Conservation (phyloP, 2,888 invertebrate species). For the Nipponacmea schrenckii region DNA sequence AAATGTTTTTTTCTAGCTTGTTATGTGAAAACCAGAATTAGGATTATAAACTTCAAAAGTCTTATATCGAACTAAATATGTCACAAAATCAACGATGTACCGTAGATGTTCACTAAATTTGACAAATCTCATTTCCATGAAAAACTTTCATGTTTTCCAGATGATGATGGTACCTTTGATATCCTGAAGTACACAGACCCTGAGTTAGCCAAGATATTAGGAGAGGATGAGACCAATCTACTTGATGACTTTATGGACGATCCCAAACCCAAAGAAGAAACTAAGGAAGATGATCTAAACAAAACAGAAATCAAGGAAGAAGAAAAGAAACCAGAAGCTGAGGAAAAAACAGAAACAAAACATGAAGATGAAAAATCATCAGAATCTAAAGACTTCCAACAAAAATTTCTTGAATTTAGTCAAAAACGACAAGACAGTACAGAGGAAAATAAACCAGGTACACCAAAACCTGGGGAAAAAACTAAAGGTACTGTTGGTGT, state of each 20-base stretch:
- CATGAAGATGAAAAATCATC: constrained; percentile 32
- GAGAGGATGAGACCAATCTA: constrained; percentile 82
- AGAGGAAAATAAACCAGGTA: constrained; percentile 25
- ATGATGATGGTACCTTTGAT: constrained; percentile 81
- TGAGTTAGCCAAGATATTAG: constrained; percentile 79
- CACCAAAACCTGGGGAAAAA: constrained; percentile 31
- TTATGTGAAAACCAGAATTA: neutral
- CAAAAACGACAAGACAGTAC: constrained; percentile 46
- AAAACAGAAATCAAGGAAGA: constrained; percentile 23
- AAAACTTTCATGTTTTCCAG: constrained; percentile 28
- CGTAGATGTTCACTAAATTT: too few species aligned
- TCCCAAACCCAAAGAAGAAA: constrained; percentile 27
- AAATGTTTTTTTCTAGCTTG: neutral
- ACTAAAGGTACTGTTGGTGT: constrained; percentile 36
- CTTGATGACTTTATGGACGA: constrained; percentile 76
- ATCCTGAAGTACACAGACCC: constrained; percentile 95
- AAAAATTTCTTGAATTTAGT: constrained; percentile 66
- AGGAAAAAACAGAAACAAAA: constrained; percentile 29
- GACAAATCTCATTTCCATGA: too few species aligned
- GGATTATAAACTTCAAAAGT: too few species aligned
- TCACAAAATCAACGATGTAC: too few species aligned
- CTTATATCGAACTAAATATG: too few species aligned
- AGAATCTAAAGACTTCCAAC: constrained; percentile 55
- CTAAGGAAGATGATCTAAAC: constrained; percentile 20
- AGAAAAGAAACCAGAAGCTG: constrained; percentile 21